Evolutionary conservation across 2,797 vertebrate genomes (phyloP).

Genomic region (Sarcophilus harrisii): DNA sequence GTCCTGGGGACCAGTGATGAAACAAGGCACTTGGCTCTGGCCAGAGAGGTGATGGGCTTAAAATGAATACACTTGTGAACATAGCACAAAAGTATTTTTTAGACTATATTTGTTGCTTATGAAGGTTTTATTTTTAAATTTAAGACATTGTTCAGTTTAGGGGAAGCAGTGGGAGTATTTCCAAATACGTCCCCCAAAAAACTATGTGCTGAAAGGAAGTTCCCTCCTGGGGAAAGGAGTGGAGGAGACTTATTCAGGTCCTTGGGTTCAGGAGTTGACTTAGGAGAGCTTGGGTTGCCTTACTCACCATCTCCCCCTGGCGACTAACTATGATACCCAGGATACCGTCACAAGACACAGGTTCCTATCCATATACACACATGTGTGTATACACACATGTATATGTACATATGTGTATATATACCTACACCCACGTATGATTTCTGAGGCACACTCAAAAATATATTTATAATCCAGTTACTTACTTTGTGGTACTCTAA

Average conservation of each 20-base stretch:
- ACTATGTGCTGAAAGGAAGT: background rate
- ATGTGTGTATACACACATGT: no score
- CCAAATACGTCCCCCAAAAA: background rate
- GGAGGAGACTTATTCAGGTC: background rate
- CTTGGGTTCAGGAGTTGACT: no score
- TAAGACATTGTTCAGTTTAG: background rate
- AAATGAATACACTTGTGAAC: background rate
- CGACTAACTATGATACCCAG: background rate
- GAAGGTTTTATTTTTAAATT: background rate
- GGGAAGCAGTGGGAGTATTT: background rate
- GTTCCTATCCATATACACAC: background rate
- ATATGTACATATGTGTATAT: no score
- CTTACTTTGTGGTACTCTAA: background rate
- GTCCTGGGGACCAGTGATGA: background rate
- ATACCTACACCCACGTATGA: no score
- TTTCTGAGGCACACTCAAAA: background rate
- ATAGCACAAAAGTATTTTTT: background rate
- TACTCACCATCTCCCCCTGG: background rate
- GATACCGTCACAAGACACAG: background rate
- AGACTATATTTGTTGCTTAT: background rate
- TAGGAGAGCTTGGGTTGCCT: background rate
- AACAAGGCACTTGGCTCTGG: background rate
- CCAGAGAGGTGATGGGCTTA: no score
- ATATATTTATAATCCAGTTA: background rate
- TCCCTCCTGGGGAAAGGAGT: background rate